Evolutionary conservation across 2,113 vertebrate species (phyloP).

Genomic region (Mastomys coucha): DNA sequence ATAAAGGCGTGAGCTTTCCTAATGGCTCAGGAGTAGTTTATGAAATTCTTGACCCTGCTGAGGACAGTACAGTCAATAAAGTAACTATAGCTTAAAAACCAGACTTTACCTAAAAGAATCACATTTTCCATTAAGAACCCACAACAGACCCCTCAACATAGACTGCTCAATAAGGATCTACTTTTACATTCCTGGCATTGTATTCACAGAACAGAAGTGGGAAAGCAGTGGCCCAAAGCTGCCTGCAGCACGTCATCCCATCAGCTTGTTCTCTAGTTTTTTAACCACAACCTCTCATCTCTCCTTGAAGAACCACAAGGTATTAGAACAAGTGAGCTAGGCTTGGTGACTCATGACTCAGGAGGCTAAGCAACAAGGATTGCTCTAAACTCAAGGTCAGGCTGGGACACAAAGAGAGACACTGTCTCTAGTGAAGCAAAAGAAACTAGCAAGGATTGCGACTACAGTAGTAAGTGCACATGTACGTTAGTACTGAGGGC

Average conservation of each 20-base stretch:
- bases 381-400: not conserved
- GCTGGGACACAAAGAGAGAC: not conserved
- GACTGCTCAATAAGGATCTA: not conserved
- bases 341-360: not conserved
- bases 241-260: not conserved
- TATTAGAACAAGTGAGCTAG: not conserved
- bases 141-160: not conserved
- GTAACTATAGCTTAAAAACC: slow-evolving; percentile 13
- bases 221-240: not conserved
- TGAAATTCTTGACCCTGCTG: slow-evolving; percentile 9
- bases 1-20: not conserved
- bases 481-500: not conserved
- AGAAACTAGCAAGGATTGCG: not conserved
- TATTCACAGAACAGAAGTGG: slow-evolving; percentile 2
- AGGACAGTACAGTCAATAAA: not conserved
- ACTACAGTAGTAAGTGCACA: not conserved
- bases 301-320: slow-evolving; percentile 58
- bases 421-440: not conserved
- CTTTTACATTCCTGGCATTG: slow-evolving; percentile 58
- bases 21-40: not conserved
- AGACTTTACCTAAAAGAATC: not conserved
- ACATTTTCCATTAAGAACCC: slow-evolving; percentile 60
- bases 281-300: slow-evolving; percentile 60
- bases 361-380: not conserved
- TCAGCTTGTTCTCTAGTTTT: not conserved